These are phyloP conservation scores for Chaunax sp. DNA, from an alignment of 2,797 vertebrate species.

Conservation along the genomic window DNA sequence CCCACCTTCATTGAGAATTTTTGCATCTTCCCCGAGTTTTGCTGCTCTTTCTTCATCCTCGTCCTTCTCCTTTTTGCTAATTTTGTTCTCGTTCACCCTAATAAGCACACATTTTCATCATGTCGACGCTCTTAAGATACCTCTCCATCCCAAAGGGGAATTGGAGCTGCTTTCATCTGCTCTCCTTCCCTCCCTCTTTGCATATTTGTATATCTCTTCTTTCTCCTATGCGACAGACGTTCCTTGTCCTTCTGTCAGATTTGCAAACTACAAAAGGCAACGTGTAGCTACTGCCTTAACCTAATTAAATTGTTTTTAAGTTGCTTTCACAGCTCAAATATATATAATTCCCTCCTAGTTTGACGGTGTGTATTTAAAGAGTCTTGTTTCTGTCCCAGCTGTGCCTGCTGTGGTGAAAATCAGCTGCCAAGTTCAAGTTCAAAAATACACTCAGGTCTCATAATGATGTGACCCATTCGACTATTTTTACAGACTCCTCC, in stretches of 20 bases:
- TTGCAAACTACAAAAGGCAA: neutral
- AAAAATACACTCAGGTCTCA: constrained; percentile 20
- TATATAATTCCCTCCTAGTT: constrained; percentile 1
- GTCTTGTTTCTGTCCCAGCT: constrained; percentile 31
- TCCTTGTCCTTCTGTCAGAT: constrained; percentile 22
- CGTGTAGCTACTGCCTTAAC: neutral
- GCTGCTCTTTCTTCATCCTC: constrained; percentile 25
- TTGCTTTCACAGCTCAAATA: constrained; percentile 1
- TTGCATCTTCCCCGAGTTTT: constrained; percentile 35
- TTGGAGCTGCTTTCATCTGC: constrained; percentile 42
- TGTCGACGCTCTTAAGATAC: constrained; percentile 40
- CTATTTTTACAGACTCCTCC: constrained; percentile 34
- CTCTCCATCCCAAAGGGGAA: constrained; percentile 28
- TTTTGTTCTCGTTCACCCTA: constrained; percentile 37
- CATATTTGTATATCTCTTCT: constrained; percentile 23
- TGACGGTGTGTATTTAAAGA: constrained; percentile 15
- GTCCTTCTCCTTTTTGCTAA: neutral
- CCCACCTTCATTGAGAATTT: constrained; percentile 28
- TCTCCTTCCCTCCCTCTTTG: neutral
- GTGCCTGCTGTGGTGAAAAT: constrained; percentile 13
- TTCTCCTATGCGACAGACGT: constrained; percentile 16
- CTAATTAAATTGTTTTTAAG: constrained; percentile 9
- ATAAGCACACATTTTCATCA: constrained; percentile 60
- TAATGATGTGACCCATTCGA: constrained; percentile 38
- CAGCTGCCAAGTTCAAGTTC: neutral